Conservation (phyloP, 2,113 vertebrate genomes). For the Pampusana beccarii region DNA sequence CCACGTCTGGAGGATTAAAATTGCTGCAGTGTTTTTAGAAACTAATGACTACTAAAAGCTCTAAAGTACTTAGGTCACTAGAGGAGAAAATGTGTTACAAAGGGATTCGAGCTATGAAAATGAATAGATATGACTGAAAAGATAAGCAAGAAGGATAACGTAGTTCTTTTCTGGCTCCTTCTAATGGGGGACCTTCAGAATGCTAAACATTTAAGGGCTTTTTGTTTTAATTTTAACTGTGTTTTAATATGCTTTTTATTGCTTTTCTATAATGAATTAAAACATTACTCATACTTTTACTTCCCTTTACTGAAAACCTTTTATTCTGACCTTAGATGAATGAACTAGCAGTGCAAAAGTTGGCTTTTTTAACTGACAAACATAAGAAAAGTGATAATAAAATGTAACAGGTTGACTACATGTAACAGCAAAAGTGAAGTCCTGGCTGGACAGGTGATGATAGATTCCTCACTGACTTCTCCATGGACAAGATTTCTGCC, state of each 20-base stretch:
- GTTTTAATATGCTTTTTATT: neutral
- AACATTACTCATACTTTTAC: neutral
- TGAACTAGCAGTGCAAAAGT: neutral
- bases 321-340: neutral
- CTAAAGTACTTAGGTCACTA: neutral
- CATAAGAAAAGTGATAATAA: neutral
- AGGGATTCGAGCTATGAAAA: neutral
- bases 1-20: neutral
- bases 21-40: neutral
- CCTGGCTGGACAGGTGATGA: neutral
- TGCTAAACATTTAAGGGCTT: neutral
- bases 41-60: neutral
- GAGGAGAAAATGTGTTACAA: neutral
- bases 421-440: neutral
- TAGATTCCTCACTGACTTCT: neutral
- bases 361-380: neutral
- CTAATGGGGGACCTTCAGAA: neutral
- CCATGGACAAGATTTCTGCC: neutral
- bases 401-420: neutral
- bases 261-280: neutral
- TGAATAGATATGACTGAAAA: neutral
- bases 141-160: neutral
- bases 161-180: neutral
- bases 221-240: neutral
- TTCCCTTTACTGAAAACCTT: neutral